Evolutionary conservation across 92 coral and sea anemone genomes (phyloP), one percentile per base, ranked within the genome.

Genomic region (Zoanthus solanderi): DNA sequence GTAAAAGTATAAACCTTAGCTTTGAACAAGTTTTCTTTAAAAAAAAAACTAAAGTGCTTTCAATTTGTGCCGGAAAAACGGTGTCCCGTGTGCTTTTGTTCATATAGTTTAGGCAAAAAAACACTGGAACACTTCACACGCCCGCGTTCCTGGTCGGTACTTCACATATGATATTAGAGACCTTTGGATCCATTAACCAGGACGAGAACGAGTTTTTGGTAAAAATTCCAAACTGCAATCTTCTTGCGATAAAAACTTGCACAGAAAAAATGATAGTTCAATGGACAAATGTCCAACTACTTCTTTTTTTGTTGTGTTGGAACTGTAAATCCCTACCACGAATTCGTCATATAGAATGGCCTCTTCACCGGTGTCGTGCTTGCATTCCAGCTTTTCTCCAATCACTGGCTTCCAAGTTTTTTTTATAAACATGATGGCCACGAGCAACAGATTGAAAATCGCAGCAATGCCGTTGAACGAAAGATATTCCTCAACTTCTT

Each of bases 391-490:
- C 83, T 28, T 42, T 23, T 48, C 72, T 54, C 72, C 85, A 46
- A 86, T 67, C 71, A 61, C 90, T 60, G 90, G 90, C 86, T 87
- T 87, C 90, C 90, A 87, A 61, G 67, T 78, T 61, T 87, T 23
- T 23, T 54, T 87, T 87, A 48, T 87, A 87, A 45, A 87, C 79
- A 68, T 78, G 90, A 87, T 78, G 85, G 32, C 90, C 78, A 79
- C 90, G 78, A 66, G 87, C 90, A 15, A 87, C 90, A 87, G 87
- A 78, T 54, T 87, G 85, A 72, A 87, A 87, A 63, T 80, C 86
- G 78, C 75, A 83, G 71, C 87, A 50, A 66, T 84, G 83, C 58
- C 54, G 91, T 48, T 83, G 48, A 74, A 83, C 91, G 47, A 83
- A 72, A 48, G 78, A 74, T 84, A 84, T 76, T 85, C 78, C 48